Evolutionary conservation across 2,797 vertebrate species (phyloP), one percentile per base, ranked within the genome.

Genomic region (Epinephelus coioides): DNA sequence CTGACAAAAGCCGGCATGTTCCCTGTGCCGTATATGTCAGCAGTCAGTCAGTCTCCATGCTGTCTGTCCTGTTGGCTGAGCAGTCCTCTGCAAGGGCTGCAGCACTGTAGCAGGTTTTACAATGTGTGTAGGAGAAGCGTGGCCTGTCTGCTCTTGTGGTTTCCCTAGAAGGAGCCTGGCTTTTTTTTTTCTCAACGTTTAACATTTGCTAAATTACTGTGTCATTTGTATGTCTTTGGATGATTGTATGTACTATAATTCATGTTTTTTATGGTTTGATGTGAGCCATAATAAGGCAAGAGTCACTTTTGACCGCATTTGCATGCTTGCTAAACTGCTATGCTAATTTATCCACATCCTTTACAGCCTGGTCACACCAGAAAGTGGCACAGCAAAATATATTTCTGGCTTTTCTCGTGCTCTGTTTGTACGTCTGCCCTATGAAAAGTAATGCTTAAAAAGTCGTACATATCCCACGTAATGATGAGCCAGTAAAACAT

Each of bases 1-100:
- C 86, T 90, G 91, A 93, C 91, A 91, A 90, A 87, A 85, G 83
- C 76, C 51, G 75, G 76, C 86, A 86, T 91, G 91, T 90, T 93
- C 90, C 78, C 89, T 89, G 88, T 76, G 83, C 86, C 85, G 73
- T 80, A 78, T 86, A 88, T 91, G 90, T 93, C 90, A 92, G 90
- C 90, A 90, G 88, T 81, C 85, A 81, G 85, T 93, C 90, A 75
- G 89, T 92, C 92, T 91, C 84, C 69, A 7, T 63, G 74, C 80
- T 78, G 89, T 86, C 82, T 83, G 80, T 77, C 34, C 8, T 51
- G 69, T n/a, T 56, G 81, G 47, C 67, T 3, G 9, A 38, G 69
- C 54, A 38, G 53, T 46, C 56, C 53, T 71, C 63, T 49, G 53
- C 57, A 25, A 38, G 44, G 46, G 27, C 25, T 17, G n/a, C 34